Percentiles rank a stretch among this genome's conserved stretches.
Evolutionary conservation across 2,888 invertebrate genomes (phyloP).

Genomic region (Tubulanus polymorphus): DNA sequence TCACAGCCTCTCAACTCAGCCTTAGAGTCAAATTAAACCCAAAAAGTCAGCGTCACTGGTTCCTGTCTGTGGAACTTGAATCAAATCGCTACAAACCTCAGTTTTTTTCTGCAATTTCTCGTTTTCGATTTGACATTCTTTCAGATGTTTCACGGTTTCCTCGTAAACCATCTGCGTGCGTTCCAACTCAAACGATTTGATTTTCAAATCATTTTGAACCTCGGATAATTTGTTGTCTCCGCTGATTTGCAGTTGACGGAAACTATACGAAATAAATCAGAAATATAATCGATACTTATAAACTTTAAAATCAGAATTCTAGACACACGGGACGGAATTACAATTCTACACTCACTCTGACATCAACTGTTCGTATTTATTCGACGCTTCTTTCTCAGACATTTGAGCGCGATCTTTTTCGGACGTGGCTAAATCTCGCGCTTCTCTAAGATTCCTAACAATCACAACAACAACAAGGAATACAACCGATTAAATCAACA

Average conservation of each 20-base stretch:
- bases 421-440: constrained; percentile 45
- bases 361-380: constrained; percentile 45
- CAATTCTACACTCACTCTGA: constrained; percentile 37
- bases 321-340: not conserved
- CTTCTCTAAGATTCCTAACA: constrained; percentile 44
- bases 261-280: constrained; percentile 24
- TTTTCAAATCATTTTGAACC: constrained; percentile 47
- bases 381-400: constrained; percentile 38
- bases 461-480: not conserved
- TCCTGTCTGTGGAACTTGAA: too few relatives aligned
- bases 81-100: constrained; percentile 33
- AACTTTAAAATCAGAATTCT: not conserved
- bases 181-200: constrained; percentile 51
- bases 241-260: constrained; percentile 39
- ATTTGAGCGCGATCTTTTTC: constrained; percentile 44
- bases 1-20: too few relatives aligned
- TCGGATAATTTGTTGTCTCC: constrained; percentile 42
- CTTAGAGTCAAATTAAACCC: too few relatives aligned
- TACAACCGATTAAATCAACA: too few relatives aligned
- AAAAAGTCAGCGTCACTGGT: not conserved
- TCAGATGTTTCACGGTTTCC: constrained; percentile 45
- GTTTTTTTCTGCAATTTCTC: constrained; percentile 51
- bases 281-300: not conserved
- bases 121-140: constrained; percentile 44
- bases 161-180: constrained; percentile 47